Evolutionary conservation across 2,888 invertebrate genomes (phyloP), one percentile per base, ranked within the genome.

Genomic region (Habroteleia sp.): DNA sequence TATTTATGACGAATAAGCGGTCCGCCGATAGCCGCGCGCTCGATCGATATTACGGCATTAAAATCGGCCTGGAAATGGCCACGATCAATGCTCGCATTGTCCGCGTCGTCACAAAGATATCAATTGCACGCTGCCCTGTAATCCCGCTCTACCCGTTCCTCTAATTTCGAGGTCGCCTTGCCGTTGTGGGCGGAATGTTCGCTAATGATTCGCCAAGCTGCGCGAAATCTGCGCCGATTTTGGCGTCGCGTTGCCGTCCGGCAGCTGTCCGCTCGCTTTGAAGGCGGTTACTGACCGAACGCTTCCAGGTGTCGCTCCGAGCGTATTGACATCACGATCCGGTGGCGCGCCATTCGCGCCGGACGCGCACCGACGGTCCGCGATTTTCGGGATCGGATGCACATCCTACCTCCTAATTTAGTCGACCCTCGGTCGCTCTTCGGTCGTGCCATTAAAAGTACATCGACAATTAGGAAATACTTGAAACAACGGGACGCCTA

Each of bases 61-160:
- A 54, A 41, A 44, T 42, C 31, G 52, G 27, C n/a, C 20, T 17
- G 46, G n/a, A 11, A 37, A 14, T 14, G 44, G 23, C 13, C 46
- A 46, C 46, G 46, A 54, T 66, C 66, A 35, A 56, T 56, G 66
- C 5, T 16, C 29, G 39, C 54, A 46, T 66, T 66, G 66, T 66
- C 66, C 56, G 50, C 1, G 6, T 16, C 23, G 52, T 39, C 52
- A 23, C 63, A 65, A 65, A 42, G 66, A 56, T 56, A 68, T 56
- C 66, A 68, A 48, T 68, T 56, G 11, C 56, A 46, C 7, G 10
- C 11, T 13, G 46, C 17, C 56, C 46, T 58, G 56, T 68, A 68
- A 68, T 68, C 56, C 56, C 25, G 31, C 31, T 56, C 48, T 48
- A 66, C 46, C 66, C 66, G 35, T 54, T 54, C 56, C 66, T 56